Evolutionary conservation across 2,888 invertebrate species (phyloP), one percentile per base, ranked within the genome.

Genomic region (Trypoxylon attenuatum): DNA sequence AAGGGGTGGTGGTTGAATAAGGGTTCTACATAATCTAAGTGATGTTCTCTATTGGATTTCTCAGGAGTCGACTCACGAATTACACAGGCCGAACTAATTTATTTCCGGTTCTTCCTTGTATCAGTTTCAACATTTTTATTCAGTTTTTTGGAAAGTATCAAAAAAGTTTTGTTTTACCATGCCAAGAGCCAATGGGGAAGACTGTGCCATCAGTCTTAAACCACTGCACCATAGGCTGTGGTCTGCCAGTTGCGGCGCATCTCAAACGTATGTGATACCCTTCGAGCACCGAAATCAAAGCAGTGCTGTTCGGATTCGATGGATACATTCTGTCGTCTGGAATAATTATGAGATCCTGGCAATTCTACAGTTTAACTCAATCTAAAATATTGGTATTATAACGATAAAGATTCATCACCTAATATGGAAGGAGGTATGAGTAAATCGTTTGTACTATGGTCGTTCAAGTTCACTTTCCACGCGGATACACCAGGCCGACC

Each of bases 351-450:
- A 3, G 15, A 3, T 22, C 15, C 22, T 6, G 33, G 5, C 51
- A 45, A 41, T 18, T 13, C 19, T n/a, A n/a, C n/a, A n/a, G n/a
- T 22, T 33, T 54, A 1, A 6, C 23, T 39, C 16, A n/a, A 22
- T 38, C 22, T 6, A 5, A 10, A 21, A 22, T 6, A 25, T 5
- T 15, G 16, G 18, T 16, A 19, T 8, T 18, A 42, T 42, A 18
- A 38, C 45, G n/a, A n/a, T n/a, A n/a, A n/a, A n/a, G n/a, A 52
- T 5, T 27, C 10, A 22, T 65, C 84, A 92, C 94, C 92, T 58
- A 93, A 91, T 81, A 96, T 95, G 27, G 94, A 93, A 25, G 96
- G 96, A n/a, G 96, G 94, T 79, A 96, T 93, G 27, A 96, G 90
- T 33, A 95, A 88, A 69, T 94, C 91, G 55, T 90, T 90, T 43